Base-by-base conservation (phyloP, 2,113 vertebrate genomes). In the Corythaixoides concolor region DNA sequence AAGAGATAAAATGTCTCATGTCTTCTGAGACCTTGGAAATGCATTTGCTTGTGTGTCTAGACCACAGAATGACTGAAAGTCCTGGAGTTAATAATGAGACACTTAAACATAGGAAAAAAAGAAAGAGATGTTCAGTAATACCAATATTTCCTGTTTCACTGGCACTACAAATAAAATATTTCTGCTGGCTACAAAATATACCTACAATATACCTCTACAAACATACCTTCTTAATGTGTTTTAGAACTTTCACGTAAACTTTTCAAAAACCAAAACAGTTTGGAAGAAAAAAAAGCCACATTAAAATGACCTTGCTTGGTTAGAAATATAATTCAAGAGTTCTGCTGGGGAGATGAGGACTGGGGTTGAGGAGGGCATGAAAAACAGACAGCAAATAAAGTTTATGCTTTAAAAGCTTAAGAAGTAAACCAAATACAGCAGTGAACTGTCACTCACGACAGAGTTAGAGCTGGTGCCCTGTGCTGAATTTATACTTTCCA, bases 331-430 rank as follows among this genome's bases (percentile, higher is more conserved):
- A 78, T 60, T 70, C 33, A 60, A 8, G 7, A 58, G 7, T 33
- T 43, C 18, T 55, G 4, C 8, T 16, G 5, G 26, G 4, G 21
- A 2, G 11, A 8, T 20, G 18, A 22, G 20, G 7, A 2, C 1
- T 47, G 12, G 39, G 35, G 16, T 30, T 50, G 27, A 37, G 9
- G 14, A 6, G 5, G 7, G 1, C 4, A 21, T 12, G 20, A 18
- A 66, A 90, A 68, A 6, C 20, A 68, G 22, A 18, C 5, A 8
- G 50, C 11, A 55, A 55, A 62, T 1, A 41, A 23, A 30, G 26
- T 75, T 75, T 43, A 30, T 55, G 5, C 21, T 72, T 85, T 82
- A 39, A 35, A 88, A 49, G 30, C 37, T 64, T 60, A 35, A 68
- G 68, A 18, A 68, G 32, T 39, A 81, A 95, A 41, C 5, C 11